Base-by-base conservation (phyloP, 1,140 invertebrate species). In the Rhyacophila brunnea region DNA sequence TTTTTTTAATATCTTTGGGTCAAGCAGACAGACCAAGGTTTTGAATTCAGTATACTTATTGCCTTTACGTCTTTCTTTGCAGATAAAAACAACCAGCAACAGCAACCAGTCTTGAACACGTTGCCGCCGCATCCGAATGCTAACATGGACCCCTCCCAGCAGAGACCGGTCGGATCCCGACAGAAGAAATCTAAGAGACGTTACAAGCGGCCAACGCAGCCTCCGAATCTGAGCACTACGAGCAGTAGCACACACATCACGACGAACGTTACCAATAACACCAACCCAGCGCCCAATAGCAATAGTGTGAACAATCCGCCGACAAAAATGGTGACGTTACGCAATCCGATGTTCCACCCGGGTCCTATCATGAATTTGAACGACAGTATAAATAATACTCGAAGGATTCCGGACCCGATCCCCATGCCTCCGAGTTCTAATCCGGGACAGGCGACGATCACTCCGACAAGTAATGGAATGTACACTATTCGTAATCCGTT, bases 401-500 rank as follows among this genome's bases (percentile, higher is more conserved):
- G 23, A 9, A 68, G n/a, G 73, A 71, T 58, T 42, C 57, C 71
- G 14, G 70, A 77, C 5, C 75, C 75, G 0, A 74, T 77, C 10
- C 75, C 75, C 0, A 79, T 79, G 11, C 75, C 77, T 0, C 78
- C 78, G 73, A 75, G 75, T 0, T 75, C 75, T 0, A 70, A 70
- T 9, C 68, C 75, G 4, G 78, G 77, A 67, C 75, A 78, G 60
- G 77, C 77, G 0, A 79, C 77, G 0, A 79, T 78, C 5, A 78
- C 77, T 0, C 77, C 77, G 0, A 78, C 75, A 0, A 77, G 75
- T 0, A 79, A 78, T 60, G 85, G 85, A 9, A 91, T 91, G 88
- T 90, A 90, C 35, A 91, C 89, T 0, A 92, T 91, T 32, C 77
- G 89, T 11, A 90, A 89, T 74, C 88, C 88, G 0, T 40, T 78